phyloP scores from a whole-genome alignment of 1,140 invertebrate genomes.

The Drosophila mauritiana region DNA sequence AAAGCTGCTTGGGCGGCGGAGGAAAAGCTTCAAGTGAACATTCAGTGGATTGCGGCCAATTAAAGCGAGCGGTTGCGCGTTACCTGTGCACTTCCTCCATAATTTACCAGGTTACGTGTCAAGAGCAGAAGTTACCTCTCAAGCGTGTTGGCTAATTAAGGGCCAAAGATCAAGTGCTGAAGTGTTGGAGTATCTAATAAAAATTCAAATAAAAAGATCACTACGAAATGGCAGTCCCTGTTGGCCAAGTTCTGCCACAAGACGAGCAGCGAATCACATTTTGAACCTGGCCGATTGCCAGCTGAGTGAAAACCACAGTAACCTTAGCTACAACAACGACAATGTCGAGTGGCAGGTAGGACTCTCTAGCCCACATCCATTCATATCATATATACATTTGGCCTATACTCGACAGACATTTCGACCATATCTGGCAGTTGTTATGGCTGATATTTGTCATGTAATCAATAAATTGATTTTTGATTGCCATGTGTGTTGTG shows the following conservation, averaged over 20 bases:
- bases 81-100: slow-evolving; percentile 6
- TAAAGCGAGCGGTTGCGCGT: slow-evolving; percentile 44
- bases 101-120: slow-evolving; percentile 38
- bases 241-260: slow-evolving; percentile 31
- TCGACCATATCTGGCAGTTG: slow-evolving; percentile 30
- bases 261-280: slow-evolving; percentile 25
- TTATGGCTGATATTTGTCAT: slow-evolving; percentile 64
- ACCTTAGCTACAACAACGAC: slow-evolving; percentile 12
- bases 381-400: slow-evolving; percentile 12
- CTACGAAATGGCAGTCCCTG: slow-evolving; percentile 14
- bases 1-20: slow-evolving; percentile 51
- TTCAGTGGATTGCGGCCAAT: slow-evolving; percentile 72
- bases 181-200: slow-evolving; percentile 18
- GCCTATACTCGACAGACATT: not conserved
- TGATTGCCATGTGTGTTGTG: slow-evolving; percentile 57
- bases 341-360: slow-evolving; percentile 75
- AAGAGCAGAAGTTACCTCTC: slow-evolving; percentile 21
- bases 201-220: slow-evolving; percentile 19
- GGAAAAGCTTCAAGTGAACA: slow-evolving; percentile 72
- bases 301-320: slow-evolving; percentile 19
- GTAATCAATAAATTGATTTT: slow-evolving; percentile 83
- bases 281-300: slow-evolving; percentile 62
- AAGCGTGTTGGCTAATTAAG: slow-evolving; percentile 21
- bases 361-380: slow-evolving; percentile 12
- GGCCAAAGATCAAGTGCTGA: slow-evolving; percentile 26